These are phyloP conservation scores for Amphipoea oculea DNA, from an alignment of 2,888 invertebrate species.

Conservation along the genomic window DNA sequence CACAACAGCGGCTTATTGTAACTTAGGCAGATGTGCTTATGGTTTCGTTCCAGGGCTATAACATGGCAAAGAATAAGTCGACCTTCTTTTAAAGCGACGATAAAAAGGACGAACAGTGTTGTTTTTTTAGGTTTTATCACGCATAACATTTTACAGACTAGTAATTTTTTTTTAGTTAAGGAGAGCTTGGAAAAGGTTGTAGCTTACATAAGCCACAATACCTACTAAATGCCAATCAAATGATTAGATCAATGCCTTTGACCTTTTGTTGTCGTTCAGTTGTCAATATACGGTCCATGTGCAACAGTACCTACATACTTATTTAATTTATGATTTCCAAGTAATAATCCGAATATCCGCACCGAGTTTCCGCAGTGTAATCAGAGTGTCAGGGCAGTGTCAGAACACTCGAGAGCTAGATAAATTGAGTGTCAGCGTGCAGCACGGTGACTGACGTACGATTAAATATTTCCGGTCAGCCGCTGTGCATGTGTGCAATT, in stretches of 20 bases:
- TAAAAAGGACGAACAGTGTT: not conserved
- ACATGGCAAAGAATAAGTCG: not conserved
- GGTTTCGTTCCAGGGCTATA: not conserved
- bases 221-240: not conserved
- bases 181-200: not conserved
- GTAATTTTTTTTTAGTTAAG: not conserved
- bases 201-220: not conserved
- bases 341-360: constrained; percentile 32
- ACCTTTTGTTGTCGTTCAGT: not conserved
- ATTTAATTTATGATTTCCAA: not conserved
- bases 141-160: not conserved
- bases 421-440: constrained; percentile 56
- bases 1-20: not conserved
- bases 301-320: not conserved
- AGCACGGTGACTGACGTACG: constrained; percentile 42
- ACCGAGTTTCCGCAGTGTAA: constrained; percentile 43
- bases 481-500: not conserved
- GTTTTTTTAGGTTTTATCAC: not conserved
- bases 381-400: constrained; percentile 46
- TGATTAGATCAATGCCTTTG: not conserved
- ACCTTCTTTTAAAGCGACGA: not conserved
- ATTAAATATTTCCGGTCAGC: constrained; percentile 52
- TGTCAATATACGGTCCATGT: not conserved
- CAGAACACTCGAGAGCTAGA: constrained; percentile 44
- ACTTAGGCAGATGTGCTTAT: not conserved